Base-by-base conservation (phyloP, 2,113 vertebrate species). In the Lagopus leucura region DNA sequence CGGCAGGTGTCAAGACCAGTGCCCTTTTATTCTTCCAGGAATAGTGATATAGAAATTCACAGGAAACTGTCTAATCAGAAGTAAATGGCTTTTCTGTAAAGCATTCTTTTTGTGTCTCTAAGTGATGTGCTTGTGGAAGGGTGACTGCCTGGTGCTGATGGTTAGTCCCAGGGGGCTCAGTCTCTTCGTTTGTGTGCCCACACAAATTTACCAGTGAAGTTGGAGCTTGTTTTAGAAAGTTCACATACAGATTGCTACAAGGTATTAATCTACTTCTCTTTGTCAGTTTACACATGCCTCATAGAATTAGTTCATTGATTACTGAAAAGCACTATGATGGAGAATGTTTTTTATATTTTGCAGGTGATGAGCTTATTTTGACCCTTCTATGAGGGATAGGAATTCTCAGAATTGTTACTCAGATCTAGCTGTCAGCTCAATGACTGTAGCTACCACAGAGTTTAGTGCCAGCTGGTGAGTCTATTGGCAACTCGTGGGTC, bases 31-130 rank as follows among this genome's bases (percentile, higher is more conserved):
- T 90, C 82, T 93, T 66, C 83, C 70, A 6, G 8, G 45, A 74
- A 43, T 74, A 61, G 69, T 36, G n/a, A 78, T 58, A 86, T 1
- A 93, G 57, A 89, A 75, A 92, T 75, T 57, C 61, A 78, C 58
- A 79, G 38, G 42, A 71, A 93, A 60, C n/a, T 72, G 30, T n/a
- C 54, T 94, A 81, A 90, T 86, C 89, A 92, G 63, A 79, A 90
- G 30, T 61, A 92, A 93, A 90, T 87, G 43, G 11, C 86, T 58
- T 64, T 90, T 90, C 76, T 89, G 15, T 34, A 75, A 65, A 64
- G 25, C 34, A 52, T 73, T 83, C 27, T 69, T 92, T 94, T 73
- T 90, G 55, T 75, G 92, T 84, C 70, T 73, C 18, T 61, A 69
- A 92, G n/a, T 11, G 15, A 14, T 55, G 32, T 74, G 5, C 58